A percentile compares a stretch with the other conserved stretches of the same genome.
Evolutionary conservation across 2,888 invertebrate species (phyloP).

Genomic region (Pseudoips prasinana): DNA sequence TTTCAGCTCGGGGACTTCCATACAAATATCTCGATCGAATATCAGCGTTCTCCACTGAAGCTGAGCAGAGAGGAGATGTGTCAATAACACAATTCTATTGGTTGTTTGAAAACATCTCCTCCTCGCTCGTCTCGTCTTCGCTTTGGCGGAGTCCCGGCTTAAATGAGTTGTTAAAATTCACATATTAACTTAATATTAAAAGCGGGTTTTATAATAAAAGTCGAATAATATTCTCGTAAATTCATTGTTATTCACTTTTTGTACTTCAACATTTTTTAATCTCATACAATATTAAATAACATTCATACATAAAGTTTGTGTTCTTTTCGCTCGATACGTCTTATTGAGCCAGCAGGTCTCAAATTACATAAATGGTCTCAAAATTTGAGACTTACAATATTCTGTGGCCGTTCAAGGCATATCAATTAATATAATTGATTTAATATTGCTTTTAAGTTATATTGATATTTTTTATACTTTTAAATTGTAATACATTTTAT

Average conservation of each 20-base stretch:
- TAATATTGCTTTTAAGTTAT: conserved; percentile 19
- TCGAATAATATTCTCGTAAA: conserved; percentile 60
- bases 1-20: too few relatives aligned
- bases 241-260: conserved; percentile 69
- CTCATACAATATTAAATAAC: conserved; percentile 74
- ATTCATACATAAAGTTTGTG: conserved; percentile 54
- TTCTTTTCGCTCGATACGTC: conserved; percentile 42
- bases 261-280: conserved; percentile 74
- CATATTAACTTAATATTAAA: too few relatives aligned
- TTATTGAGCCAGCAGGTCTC: background rate
- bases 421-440: conserved; percentile 37
- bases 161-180: too few relatives aligned
- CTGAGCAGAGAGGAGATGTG: too few relatives aligned
- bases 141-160: too few relatives aligned
- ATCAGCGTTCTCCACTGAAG: too few relatives aligned
- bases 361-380: conserved; percentile 4
- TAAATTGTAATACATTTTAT: too few relatives aligned
- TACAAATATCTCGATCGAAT: too few relatives aligned
- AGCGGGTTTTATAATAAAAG: conserved; percentile 43
- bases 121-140: too few relatives aligned
- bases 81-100: too few relatives aligned
- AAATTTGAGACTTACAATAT: conserved; percentile 1
- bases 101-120: too few relatives aligned
- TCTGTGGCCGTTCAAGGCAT: conserved; percentile 3
- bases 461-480: background rate